A percentile compares a stretch with the other conserved stretches of the same genome.
Evolutionary conservation across 2,888 invertebrate genomes (phyloP).

Genomic region (Ormyrus thymus): DNA sequence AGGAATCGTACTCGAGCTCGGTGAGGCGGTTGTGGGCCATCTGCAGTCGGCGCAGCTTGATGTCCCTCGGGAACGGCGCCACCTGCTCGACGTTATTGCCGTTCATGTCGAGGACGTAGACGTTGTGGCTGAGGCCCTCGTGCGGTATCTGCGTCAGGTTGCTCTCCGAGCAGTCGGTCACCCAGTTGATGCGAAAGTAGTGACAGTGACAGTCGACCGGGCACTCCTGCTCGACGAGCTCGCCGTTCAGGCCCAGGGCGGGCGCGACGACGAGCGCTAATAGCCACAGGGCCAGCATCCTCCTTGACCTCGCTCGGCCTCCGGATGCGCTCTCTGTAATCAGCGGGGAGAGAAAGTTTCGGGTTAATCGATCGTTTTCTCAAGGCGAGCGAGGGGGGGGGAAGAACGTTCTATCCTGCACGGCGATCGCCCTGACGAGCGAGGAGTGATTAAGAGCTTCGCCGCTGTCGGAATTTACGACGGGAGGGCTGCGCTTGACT

Average conservation of each 20-base stretch:
- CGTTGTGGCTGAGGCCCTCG: conserved; percentile 82
- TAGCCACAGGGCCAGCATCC: background rate
- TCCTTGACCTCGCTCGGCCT: background rate
- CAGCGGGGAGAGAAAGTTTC: background rate
- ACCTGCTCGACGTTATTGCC: conserved; percentile 81
- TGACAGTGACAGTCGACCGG: conserved; percentile 86
- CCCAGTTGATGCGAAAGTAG: conserved; percentile 86
- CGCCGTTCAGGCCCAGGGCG: conserved; percentile 77
- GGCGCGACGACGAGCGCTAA: conserved; percentile 55
- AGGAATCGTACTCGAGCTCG: conserved; percentile 79
- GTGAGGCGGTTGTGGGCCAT: conserved; percentile 82
- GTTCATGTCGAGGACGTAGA: conserved; percentile 83
- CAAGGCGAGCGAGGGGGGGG: background rate
- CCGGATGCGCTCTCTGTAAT: conserved; percentile 33
- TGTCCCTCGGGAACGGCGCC: conserved; percentile 80
- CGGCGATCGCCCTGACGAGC: too few species aligned
- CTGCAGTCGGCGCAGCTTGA: conserved; percentile 83
- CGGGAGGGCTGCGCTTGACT: background rate
- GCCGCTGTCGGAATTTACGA: too few species aligned
- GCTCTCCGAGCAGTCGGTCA: conserved; percentile 85
- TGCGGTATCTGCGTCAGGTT: conserved; percentile 83
- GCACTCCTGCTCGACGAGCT: conserved; percentile 82
- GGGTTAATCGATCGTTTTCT: conserved; percentile 5
- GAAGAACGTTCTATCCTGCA: too few species aligned
- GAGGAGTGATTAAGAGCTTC: too few species aligned